Evolutionary conservation across 2,797 vertebrate genomes (phyloP), one percentile per base, ranked within the genome.

Genomic region (Oreortyx pictus): DNA sequence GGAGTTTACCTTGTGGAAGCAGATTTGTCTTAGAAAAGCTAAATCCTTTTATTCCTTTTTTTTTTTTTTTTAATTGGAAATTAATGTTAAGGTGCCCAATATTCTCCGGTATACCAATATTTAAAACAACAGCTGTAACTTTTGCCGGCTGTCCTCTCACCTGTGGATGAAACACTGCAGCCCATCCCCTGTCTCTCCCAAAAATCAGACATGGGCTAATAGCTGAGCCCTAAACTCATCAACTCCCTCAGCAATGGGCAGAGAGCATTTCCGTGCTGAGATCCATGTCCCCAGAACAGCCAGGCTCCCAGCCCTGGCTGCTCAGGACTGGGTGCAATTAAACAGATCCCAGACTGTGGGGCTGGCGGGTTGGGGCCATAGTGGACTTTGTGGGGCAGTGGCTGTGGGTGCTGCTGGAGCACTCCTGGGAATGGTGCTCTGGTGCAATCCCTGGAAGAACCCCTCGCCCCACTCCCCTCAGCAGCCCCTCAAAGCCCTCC

Each of bases 311-410:
- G 91, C 92, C 92, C 87, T 7, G 33, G n/a, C 77, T 19, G 82
- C 92, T 90, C 3, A 11, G 89, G 91, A 88, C 92, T 95, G 96
- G 92, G 93, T 91, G 89, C 92, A 88, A 95, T 90, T 93, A 94
- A 95, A 88, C 74, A 68, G 93, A 95, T 94, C 91, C 91, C 74
- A 19, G 91, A 71, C 50, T 92, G 95, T 91, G 89, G 93, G 89
- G 87, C 91, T 94, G 93, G 91, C 85, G 93, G 89, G 91, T 93
- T 84, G 92, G 89, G 95, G 93, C 89, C 82, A 88, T 94, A 94
- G 91, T 92, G 94, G 94, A 91, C 94, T 93, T 41, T 72, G 83
- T 68, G 2, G 81, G 78, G 47, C 7, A 81, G 56, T 2, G 0
- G 75, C 49, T 31, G 7, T 0, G 17, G 33, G 5, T 14, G 46